Percentiles rank a stretch among this genome's conserved stretches.
phyloP scores from a whole-genome alignment of 2,113 vertebrate species.

The Labeo catla region DNA sequence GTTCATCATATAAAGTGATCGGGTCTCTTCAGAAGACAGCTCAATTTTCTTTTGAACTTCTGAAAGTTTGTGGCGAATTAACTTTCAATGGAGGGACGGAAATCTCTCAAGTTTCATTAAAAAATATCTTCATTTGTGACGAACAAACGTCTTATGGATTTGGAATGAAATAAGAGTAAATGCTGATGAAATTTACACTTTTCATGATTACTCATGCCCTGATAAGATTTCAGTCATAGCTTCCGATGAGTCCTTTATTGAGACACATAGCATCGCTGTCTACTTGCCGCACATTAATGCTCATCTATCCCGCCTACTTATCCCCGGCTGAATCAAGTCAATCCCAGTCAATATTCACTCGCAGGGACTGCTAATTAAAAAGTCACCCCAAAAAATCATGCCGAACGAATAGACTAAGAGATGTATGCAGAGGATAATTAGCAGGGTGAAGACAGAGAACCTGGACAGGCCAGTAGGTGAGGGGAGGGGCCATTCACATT shows the following conservation, averaged over 20 bases:
- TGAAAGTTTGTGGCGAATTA: neutral
- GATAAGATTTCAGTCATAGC: neutral
- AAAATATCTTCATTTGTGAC: neutral
- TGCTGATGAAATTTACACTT: neutral
- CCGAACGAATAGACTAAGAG: slow-evolving; percentile 2
- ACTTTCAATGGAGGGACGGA: neutral
- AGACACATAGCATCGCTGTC: neutral
- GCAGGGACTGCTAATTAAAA: slow-evolving; percentile 15
- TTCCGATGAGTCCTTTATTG: neutral
- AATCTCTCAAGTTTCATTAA: neutral
- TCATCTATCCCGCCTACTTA: neutral
- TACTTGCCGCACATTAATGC: neutral
- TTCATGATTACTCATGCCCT: neutral
- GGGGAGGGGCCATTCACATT: slow-evolving; percentile 4
- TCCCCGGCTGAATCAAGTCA: neutral
- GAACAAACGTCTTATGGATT: neutral
- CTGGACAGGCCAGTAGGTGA: neutral
- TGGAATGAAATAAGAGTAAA: neutral
- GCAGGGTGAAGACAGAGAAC: slow-evolving; percentile 33
- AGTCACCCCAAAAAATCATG: neutral
- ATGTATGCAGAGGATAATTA: slow-evolving; percentile 35
- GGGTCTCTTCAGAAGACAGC: too few species aligned
- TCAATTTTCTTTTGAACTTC: neutral
- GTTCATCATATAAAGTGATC: neutral
- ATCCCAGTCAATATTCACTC: slow-evolving; percentile 23